A percentile compares a stretch with the other conserved stretches of the same genome.
phyloP scores from a whole-genome alignment of 2,113 vertebrate genomes.

The Varanus salvator region DNA sequence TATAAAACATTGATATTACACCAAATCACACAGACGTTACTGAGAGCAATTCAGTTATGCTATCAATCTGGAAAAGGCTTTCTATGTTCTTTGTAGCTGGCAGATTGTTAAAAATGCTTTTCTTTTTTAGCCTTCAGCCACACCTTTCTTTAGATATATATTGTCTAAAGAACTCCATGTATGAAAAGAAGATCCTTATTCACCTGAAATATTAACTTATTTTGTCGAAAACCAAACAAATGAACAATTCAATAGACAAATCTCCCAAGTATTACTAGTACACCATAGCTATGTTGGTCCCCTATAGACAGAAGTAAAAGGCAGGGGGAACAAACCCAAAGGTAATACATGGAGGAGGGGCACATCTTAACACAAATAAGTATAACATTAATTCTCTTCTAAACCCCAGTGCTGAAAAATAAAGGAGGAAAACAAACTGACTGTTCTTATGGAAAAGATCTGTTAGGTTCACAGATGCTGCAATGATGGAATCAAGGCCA shows the following conservation, averaged over 20 bases:
- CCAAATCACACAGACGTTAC: background rate
- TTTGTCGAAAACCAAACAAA: slow-evolving; percentile 28
- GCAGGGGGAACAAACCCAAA: background rate
- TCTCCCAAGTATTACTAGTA: background rate
- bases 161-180: background rate
- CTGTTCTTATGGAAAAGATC: background rate
- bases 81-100: background rate
- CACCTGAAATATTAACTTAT: slow-evolving; percentile 21
- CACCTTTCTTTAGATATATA: background rate
- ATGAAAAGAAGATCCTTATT: slow-evolving; percentile 8
- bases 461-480: background rate
- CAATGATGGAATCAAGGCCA: background rate
- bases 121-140: background rate
- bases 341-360: background rate
- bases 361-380: background rate
- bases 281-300: background rate
- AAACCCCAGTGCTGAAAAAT: background rate
- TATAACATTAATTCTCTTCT: background rate
- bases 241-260: slow-evolving; percentile 42
- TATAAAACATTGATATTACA: background rate
- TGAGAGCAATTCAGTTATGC: background rate
- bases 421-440: too few species aligned
- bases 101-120: background rate
- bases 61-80: background rate
- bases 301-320: background rate